Evolutionary conservation across 2,113 vertebrate species (phyloP), one percentile per base, ranked within the genome.

Genomic region (Chamaetylas fuelleborni): DNA sequence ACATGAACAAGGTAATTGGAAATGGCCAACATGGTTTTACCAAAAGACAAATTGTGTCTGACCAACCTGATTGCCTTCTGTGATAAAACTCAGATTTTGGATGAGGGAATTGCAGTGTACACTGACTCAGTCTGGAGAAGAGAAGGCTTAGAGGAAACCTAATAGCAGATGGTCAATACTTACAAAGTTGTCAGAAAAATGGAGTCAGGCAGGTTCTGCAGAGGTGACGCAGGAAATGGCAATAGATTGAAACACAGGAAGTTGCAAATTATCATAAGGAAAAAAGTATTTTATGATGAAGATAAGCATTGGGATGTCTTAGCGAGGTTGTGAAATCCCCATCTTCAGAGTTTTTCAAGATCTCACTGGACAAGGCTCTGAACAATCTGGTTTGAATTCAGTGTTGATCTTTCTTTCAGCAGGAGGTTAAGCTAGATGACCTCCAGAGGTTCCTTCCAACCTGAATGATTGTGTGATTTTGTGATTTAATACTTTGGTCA

Each of bases 401-500:
- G 40, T 67, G 48, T 72, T 90, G 61, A 51, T 85, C 43, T 87
- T 93, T 26, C 57, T 89, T 90, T 94, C 48, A 89, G 51, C 45
- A 72, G 29, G 28, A 92, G 61, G n/a, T 74, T 92, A 61, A 81
- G 50, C 43, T 61, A 51, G 14, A 40, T 84, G 90, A 89, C 57
- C 70, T 92, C 28, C 45, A 51, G 81, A 79, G 17, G 6, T 85
- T 48, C 17, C 36, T 90, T 96, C 61, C 85, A 88, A 69, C 40
- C 65, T 89, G 90, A 90, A 82, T 76, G 72, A 74, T 74, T 62
- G 45, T 90, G 60, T 89, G 84, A 94, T 90, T 91, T 91, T 84
- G 57, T 85, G 60, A 94, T 96, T 90, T 97, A 91, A 91, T 96
- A 95, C 92, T 92, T 94, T 78, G 89, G 76, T 94, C 70, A 90